These are phyloP conservation scores for Amiota communis DNA, from an alignment of 2,888 invertebrate species.

Conservation along the genomic window DNA sequence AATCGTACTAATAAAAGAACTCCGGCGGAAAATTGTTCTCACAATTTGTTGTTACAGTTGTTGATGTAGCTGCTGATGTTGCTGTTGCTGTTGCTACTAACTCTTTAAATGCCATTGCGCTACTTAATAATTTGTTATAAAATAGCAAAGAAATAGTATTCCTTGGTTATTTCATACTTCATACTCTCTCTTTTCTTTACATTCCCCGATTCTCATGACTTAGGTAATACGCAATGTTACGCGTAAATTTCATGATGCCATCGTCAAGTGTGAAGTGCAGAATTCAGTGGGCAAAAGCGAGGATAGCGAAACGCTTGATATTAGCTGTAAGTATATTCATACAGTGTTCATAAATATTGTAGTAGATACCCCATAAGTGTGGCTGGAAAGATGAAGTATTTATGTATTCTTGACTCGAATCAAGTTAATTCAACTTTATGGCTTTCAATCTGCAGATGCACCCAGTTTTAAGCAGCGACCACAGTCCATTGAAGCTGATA, in stretches of 20 bases:
- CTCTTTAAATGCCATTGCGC: conserved; percentile 14
- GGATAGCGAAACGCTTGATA: conserved; percentile 88
- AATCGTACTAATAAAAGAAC: conserved; percentile 34
- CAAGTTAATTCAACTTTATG: not conserved
- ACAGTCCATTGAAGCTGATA: conserved; percentile 86
- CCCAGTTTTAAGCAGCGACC: conserved; percentile 86
- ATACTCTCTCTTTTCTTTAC: not conserved
- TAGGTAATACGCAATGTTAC: conserved; percentile 85
- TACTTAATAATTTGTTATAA: conserved; percentile 25
- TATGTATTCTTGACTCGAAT: too few species aligned
- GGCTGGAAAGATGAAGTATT: not conserved
- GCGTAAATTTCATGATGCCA: conserved; percentile 87
- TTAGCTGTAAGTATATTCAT: conserved; percentile 85
- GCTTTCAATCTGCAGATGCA: conserved; percentile 77
- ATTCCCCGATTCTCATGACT: conserved; percentile 7
- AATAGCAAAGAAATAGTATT: conserved; percentile 31
- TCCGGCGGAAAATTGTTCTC: conserved; percentile 19
- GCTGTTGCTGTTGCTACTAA: not conserved
- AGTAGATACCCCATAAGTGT: too few species aligned
- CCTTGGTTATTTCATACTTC: conserved; percentile 24
- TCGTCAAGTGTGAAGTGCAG: conserved; percentile 91
- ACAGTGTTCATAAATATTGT: too few species aligned
- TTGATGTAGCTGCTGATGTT: not conserved
- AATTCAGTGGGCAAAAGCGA: conserved; percentile 94
- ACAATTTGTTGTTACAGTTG: conserved; percentile 7